Conservation (phyloP, 2,113 vertebrate genomes). For the Asarcornis scutulata region DNA sequence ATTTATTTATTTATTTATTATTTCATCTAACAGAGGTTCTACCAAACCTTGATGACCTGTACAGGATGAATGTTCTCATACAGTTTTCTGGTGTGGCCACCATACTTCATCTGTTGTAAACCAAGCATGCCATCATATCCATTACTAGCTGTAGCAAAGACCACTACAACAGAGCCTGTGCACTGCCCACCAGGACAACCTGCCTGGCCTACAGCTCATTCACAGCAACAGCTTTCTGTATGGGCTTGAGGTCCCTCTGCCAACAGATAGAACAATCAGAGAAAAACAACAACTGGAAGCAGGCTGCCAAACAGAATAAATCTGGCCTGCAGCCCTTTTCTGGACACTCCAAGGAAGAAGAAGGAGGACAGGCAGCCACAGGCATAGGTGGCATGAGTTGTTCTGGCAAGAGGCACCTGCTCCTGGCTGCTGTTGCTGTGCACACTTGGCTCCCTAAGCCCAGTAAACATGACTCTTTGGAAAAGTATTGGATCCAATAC, state of each 20-base stretch:
- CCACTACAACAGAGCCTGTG: background rate
- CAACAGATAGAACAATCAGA: background rate
- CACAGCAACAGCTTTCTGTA: background rate
- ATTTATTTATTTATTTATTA: too few relatives aligned
- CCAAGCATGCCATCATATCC: fast-evolving
- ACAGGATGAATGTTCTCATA: background rate
- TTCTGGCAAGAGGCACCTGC: fast-evolving
- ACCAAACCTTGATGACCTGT: background rate
- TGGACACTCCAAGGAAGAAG: background rate
- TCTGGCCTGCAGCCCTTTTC: background rate
- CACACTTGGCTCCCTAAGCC: background rate
- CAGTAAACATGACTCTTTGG: background rate
- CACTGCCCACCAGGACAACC: background rate
- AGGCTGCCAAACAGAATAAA: background rate
- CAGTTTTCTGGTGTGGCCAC: background rate
- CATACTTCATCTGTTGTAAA: background rate
- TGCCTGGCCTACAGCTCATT: background rate
- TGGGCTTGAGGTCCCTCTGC: background rate
- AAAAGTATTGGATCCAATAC: background rate
- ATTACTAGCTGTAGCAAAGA: background rate
- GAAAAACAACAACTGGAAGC: background rate
- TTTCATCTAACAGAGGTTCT: background rate
- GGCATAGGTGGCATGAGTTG: background rate
- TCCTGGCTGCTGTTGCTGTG: background rate
- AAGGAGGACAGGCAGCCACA: background rate